Evolutionary conservation across 2,888 invertebrate species (phyloP).

Genomic region (Watsonalla cultraria): DNA sequence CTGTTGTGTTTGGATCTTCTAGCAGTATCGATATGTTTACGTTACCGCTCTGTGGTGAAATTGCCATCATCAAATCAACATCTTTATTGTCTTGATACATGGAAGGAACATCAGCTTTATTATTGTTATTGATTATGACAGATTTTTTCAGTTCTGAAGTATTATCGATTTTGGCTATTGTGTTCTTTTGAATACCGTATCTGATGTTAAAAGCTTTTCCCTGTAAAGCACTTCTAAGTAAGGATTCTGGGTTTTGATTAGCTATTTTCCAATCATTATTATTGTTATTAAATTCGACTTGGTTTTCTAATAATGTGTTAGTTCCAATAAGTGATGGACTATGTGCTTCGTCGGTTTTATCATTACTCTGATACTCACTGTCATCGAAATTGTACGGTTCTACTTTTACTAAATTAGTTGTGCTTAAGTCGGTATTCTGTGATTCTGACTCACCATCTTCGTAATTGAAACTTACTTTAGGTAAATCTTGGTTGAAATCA

Average conservation of each 20-base stretch:
- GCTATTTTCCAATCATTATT: constrained; percentile 91
- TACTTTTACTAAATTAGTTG: constrained; percentile 77
- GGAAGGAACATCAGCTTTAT: constrained; percentile 75
- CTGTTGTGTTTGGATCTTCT: constrained; percentile 64
- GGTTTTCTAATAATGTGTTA: constrained; percentile 72
- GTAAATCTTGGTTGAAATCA: constrained; percentile 79
- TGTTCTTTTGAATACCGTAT: constrained; percentile 77
- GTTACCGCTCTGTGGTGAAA: constrained; percentile 58
- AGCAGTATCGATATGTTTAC: constrained; percentile 72
- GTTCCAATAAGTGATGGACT: constrained; percentile 67
- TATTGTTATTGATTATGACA: constrained; percentile 69
- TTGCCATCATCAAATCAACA: constrained; percentile 58
- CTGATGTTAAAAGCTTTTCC: constrained; percentile 82
- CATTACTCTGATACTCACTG: constrained; percentile 53
- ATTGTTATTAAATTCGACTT: constrained; percentile 82
- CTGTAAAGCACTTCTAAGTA: constrained; percentile 89
- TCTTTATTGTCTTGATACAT: constrained; percentile 73
- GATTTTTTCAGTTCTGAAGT: constrained; percentile 61
- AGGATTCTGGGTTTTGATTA: constrained; percentile 84
- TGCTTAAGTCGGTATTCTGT: constrained; percentile 83
- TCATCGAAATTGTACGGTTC: constrained; percentile 67
- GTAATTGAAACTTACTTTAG: constrained; percentile 85
- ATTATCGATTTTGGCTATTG: constrained; percentile 60
- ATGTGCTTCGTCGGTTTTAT: constrained; percentile 65
- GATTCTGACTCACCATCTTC: constrained; percentile 90